Conservation (phyloP, 2,113 vertebrate genomes). For the Prietella phreatophila region DNA sequence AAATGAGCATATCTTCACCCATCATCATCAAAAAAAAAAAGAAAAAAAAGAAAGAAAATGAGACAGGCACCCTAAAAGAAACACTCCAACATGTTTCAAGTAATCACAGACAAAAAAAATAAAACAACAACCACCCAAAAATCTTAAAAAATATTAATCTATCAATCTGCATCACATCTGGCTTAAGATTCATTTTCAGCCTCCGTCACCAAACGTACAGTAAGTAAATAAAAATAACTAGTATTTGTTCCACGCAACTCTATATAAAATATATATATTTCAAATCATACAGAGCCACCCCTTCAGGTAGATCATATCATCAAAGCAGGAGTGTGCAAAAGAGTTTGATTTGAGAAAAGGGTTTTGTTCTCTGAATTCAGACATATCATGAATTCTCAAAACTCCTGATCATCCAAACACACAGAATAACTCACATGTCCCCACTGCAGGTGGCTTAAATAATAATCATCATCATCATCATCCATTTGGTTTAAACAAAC, state of each 20-base stretch:
- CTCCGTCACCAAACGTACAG: conserved; percentile 21
- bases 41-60: conserved; percentile 11
- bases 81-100: conserved; percentile 48
- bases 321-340: conserved; percentile 17
- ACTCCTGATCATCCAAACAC: background rate
- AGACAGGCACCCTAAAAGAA: conserved; percentile 38
- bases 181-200: conserved; percentile 8
- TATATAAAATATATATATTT: conserved; percentile 42
- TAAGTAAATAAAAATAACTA: conserved; percentile 38
- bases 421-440: background rate
- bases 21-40: conserved; percentile 19
- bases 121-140: conserved; percentile 10
- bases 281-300: conserved; percentile 20
- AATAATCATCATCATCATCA: background rate
- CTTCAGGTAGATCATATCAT: conserved; percentile 27
- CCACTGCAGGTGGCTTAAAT: background rate
- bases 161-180: conserved; percentile 35
- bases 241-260: conserved; percentile 11
- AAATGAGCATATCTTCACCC: conserved; percentile 29
- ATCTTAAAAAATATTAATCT: conserved; percentile 21
- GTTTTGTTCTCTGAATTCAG: conserved; percentile 20
- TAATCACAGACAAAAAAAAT: conserved; percentile 49
- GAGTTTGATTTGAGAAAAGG: background rate
- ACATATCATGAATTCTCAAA: background rate
- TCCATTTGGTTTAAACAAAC: conserved; percentile 5